Percentiles rank a stretch among this genome's conserved stretches.
Evolutionary conservation across 2,888 invertebrate genomes (phyloP).

Genomic region (Flabesymbios commensalis): DNA sequence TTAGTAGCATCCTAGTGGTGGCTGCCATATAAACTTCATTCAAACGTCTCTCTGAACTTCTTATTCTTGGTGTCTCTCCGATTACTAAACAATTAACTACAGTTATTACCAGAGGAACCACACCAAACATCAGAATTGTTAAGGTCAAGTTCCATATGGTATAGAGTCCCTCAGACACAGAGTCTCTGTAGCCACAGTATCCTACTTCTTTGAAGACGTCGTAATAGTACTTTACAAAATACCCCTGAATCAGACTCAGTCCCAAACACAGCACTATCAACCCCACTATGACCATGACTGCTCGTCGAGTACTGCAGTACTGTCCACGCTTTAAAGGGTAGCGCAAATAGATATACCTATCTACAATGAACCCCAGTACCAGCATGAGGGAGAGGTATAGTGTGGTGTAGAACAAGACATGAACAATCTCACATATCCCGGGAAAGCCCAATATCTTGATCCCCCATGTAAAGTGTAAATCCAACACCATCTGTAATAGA

Average conservation of each 20-base stretch:
- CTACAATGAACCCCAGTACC: conserved; percentile 59
- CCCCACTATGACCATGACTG: conserved; percentile 46
- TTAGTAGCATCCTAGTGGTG: conserved; percentile 58
- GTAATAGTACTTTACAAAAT: too few relatives aligned
- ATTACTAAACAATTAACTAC: conserved; percentile 58
- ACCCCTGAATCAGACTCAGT: conserved; percentile 52
- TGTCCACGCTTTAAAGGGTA: conserved; percentile 57
- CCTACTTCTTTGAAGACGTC: too few relatives aligned
- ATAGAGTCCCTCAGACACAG: too few relatives aligned
- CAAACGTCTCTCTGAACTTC: conserved; percentile 24
- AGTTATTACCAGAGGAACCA: conserved; percentile 55
- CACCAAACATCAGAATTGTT: too few relatives aligned
- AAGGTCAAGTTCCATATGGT: too few relatives aligned
- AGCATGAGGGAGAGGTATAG: conserved; percentile 58
- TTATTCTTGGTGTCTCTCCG: conserved; percentile 43
- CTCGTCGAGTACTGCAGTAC: conserved; percentile 50
- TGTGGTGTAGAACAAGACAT: conserved; percentile 50
- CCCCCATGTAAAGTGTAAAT: conserved; percentile 50
- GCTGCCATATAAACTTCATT: conserved; percentile 42
- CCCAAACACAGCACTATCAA: conserved; percentile 44
- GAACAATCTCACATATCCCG: conserved; percentile 54
- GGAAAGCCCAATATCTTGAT: conserved; percentile 42
- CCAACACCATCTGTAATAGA: conserved; percentile 52
- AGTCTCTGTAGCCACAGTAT: too few relatives aligned
- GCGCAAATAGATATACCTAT: conserved; percentile 59